These are phyloP conservation scores for Octodon degus DNA, from an alignment of 2,113 vertebrate genomes.

Conservation along the genomic window DNA sequence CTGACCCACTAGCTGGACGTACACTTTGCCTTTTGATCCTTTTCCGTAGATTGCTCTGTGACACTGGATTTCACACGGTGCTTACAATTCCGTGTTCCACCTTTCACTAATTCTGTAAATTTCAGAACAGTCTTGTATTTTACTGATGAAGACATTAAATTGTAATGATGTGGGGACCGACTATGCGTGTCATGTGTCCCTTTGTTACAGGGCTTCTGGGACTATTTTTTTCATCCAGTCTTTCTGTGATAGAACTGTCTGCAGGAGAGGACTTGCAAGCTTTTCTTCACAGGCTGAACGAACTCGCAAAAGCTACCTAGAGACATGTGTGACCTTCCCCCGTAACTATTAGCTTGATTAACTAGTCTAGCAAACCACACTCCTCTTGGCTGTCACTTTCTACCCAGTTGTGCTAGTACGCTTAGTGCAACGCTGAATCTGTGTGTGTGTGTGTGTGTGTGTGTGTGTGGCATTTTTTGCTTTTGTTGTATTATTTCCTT, in stretches of 20 bases:
- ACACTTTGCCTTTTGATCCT: constrained; percentile 56
- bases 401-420: not conserved
- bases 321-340: not conserved
- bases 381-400: not conserved
- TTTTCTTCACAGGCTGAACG: not conserved
- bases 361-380: not conserved
- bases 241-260: not conserved
- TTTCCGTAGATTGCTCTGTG: constrained; percentile 73
- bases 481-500: constrained; percentile 12
- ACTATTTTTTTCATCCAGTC: not conserved
- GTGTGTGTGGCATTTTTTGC: not conserved
- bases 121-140: constrained; percentile 27
- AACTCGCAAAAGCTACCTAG: not conserved
- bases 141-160: constrained; percentile 17
- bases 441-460: not conserved
- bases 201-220: not conserved
- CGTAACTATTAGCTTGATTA: not conserved
- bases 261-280: not conserved
- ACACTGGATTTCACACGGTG: constrained; percentile 34
- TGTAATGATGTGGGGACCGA: not conserved
- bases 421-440: not conserved
- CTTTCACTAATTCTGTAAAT: constrained; percentile 61
- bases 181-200: not conserved
- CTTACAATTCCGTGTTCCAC: not conserved
- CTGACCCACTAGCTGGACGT: not conserved